These are phyloP conservation scores for Himalopsyche kuldschensis DNA, from an alignment of 2,888 invertebrate species.

Conservation along the genomic window DNA sequence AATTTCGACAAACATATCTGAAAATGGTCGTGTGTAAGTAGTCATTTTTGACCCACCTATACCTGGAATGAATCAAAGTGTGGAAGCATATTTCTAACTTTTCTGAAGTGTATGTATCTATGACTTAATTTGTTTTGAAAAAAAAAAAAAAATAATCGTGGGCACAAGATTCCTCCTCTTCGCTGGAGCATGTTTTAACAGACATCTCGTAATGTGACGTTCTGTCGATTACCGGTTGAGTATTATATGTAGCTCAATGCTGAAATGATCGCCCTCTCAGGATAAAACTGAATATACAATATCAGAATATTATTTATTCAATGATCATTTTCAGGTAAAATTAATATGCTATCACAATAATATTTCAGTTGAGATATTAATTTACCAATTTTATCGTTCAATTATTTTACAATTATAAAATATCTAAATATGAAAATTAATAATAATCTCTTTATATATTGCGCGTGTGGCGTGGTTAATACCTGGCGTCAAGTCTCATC, in stretches of 20 bases:
- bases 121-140: not conserved
- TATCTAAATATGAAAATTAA: too few relatives aligned
- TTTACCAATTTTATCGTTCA: too few relatives aligned
- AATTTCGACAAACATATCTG: too few relatives aligned
- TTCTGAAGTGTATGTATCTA: not conserved
- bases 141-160: not conserved
- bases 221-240: conserved; percentile 26
- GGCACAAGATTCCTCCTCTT: conserved; percentile 12
- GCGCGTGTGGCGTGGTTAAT: too few relatives aligned
- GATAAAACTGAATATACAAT: not conserved
- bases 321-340: not conserved
- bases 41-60: not conserved
- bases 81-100: not conserved
- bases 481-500: too few relatives aligned
- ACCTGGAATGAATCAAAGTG: not conserved
- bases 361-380: too few relatives aligned
- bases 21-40: too few relatives aligned
- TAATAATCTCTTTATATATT: too few relatives aligned
- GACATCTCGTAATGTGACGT: conserved; percentile 29
- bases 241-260: not conserved
- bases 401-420: too few relatives aligned
- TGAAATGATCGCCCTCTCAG: not conserved
- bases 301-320: not conserved
- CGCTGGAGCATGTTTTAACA: conserved; percentile 10
- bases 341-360: not conserved